Evolutionary conservation across 2,113 vertebrate genomes (phyloP).

Genomic region (Felis catus): DNA sequence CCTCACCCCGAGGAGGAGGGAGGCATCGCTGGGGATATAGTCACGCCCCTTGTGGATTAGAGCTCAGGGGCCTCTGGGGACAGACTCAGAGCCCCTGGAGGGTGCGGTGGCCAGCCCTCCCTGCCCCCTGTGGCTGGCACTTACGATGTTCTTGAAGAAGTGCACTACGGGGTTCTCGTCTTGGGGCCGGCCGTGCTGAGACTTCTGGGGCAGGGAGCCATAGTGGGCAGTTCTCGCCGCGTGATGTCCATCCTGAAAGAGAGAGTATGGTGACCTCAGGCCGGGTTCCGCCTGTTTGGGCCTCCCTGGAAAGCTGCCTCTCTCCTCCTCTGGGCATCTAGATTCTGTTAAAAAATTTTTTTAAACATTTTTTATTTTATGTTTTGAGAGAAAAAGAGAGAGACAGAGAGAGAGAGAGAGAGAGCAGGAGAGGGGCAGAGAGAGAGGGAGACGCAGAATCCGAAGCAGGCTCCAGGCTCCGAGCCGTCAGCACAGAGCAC

Average conservation of each 20-base stretch:
- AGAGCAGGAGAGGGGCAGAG: no score
- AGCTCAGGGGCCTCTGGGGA: background rate
- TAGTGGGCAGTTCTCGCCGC: conserved; percentile 85
- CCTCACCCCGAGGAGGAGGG: fast-evolving
- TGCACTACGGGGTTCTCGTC: conserved; percentile 96
- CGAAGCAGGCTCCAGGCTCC: no score
- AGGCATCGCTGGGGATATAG: fast-evolving
- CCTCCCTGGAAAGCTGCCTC: background rate
- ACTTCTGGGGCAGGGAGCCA: conserved; percentile 91
- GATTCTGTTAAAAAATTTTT: no score
- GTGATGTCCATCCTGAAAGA: conserved; percentile 86
- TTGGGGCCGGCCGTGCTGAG: conserved; percentile 90
- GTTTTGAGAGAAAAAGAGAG: no score
- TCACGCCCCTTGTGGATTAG: fast-evolving
- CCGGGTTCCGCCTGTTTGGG: no score
- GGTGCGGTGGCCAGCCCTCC: fast-evolving
- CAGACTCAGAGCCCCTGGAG: background rate
- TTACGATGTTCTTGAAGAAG: conserved; percentile 99
- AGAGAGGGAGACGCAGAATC: no score
- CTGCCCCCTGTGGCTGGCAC: conserved; percentile 14
- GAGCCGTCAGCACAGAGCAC: no score
- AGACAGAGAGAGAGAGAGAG: no score
- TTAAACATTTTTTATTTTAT: no score
- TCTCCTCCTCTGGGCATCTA: fast-evolving
- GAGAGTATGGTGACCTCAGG: background rate